Evolutionary conservation across 2,113 vertebrate species (phyloP), one percentile per base, ranked within the genome.

Genomic region (Paratilapia polleni): DNA sequence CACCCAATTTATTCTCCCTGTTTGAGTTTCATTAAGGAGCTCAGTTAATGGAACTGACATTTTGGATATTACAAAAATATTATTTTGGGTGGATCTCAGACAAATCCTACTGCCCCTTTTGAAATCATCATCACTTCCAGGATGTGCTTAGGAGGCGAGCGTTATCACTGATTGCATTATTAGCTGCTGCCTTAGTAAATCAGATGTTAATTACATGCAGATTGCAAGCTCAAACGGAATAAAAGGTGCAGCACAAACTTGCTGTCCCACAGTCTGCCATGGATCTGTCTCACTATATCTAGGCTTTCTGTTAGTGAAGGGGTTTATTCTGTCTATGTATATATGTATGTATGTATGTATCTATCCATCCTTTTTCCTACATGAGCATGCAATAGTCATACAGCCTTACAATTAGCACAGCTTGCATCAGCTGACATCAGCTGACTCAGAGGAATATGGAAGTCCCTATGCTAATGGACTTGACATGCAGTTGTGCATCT

Each of bases 381-480:
- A 59, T 80, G 57, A 66, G 52, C 77, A 89, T 47, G 83, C 88
- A 87, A 84, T 86, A 74, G 31, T 87, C 92, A 89, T 38, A 74
- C 83, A 70, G 73, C 34, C 59, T 87, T 88, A 92, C 92, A 95
- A 95, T 93, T 91, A 94, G 89, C 91, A 83, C 89, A 81, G 80
- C 95, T 96, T 96, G 96, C 96, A 96, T 96, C 96, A 96, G 94
- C 91, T 95, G 94, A 95, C 96, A 96, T 95, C 95, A 95, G 93
- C 92, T 95, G 93, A 95, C 95, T 95, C 95, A 66, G 87, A 94
- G 95, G 96, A 95, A 92, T 93, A 91, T 64, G 79, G 64, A 93
- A 91, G 88, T 96, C 94, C 95, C 95, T 90, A 81, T 82, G 93
- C 94, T 94, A 92, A 90, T 86, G 93, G 90, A 92, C 91, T 90